These are phyloP conservation scores for Decapterus maruadsi DNA, from an alignment of 2,797 vertebrate species.

Conservation along the genomic window DNA sequence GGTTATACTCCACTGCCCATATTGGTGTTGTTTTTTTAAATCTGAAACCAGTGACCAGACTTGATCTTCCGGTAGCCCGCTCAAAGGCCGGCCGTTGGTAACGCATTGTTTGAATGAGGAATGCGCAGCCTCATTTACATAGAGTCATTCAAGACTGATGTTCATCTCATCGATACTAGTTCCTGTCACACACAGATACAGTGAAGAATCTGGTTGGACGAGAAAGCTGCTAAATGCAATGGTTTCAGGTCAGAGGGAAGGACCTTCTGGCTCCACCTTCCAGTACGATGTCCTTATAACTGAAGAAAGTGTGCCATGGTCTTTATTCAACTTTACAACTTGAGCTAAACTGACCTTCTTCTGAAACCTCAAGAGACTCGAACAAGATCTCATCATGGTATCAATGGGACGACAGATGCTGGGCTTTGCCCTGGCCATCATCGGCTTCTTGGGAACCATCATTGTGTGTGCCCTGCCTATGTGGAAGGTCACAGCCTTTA, in stretches of 20 bases:
- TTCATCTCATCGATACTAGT: conserved; percentile 81
- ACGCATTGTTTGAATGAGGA: conserved; percentile 33
- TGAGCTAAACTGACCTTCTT: conserved; percentile 30
- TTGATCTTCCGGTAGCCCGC: conserved; percentile 12
- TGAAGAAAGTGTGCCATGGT: accelerated
- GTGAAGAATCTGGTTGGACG: conserved; percentile 78
- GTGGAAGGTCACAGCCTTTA: conserved; percentile 94
- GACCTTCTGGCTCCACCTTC: conserved; percentile 72
- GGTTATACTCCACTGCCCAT: conserved; percentile 34
- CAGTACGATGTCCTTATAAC: conserved; percentile 63
- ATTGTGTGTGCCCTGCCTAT: conserved; percentile 92
- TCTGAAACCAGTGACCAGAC: conserved; percentile 45
- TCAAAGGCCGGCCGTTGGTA: not conserved
- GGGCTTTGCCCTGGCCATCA: conserved; percentile 88
- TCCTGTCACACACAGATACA: conserved; percentile 6
- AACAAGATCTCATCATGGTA: conserved; percentile 85
- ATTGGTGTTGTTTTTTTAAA: not conserved
- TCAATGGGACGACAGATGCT: conserved; percentile 94
- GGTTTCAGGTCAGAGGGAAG: conserved; percentile 70
- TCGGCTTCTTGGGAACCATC: conserved; percentile 92
- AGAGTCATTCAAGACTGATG: conserved; percentile 21
- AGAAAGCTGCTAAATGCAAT: conserved; percentile 37
- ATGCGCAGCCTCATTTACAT: conserved; percentile 36
- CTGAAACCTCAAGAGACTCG: conserved; percentile 22
- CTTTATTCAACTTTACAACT: conserved; percentile 23